Conservation (phyloP, 2,113 vertebrate genomes). For the Rallus limicola region DNA sequence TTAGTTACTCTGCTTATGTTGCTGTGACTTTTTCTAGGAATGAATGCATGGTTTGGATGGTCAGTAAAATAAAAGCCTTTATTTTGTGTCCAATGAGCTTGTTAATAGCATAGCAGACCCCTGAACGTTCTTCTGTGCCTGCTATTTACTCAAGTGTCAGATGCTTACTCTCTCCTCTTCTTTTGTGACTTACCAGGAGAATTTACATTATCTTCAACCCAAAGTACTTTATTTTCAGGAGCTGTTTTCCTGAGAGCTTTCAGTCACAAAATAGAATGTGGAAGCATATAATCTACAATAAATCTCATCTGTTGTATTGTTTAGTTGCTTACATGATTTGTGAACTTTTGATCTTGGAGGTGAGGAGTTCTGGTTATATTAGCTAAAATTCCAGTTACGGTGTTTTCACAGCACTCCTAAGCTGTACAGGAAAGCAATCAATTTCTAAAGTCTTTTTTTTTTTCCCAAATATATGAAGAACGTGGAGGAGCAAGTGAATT, state of each 20-base stretch:
- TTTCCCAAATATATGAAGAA: background rate
- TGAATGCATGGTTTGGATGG: background rate
- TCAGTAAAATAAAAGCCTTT: background rate
- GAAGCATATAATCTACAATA: background rate
- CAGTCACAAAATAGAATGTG: background rate
- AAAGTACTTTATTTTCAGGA: background rate
- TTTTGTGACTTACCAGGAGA: background rate
- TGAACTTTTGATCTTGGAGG: background rate
- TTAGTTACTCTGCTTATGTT: background rate
- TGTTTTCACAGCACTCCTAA: background rate
- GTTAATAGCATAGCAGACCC: background rate
- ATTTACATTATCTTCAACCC: background rate
- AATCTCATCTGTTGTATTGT: background rate
- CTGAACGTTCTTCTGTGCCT: background rate
- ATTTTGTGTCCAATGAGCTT: background rate
- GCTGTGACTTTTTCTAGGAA: background rate
- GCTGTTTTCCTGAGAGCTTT: constrained; percentile 12
- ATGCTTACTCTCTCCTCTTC: background rate
- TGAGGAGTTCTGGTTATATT: background rate
- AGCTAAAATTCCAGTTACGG: background rate
- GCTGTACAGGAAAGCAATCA: background rate
- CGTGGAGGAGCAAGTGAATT: background rate
- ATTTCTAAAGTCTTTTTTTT: background rate
- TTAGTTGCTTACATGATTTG: background rate
- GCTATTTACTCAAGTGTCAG: background rate